Evolutionary conservation across 1,140 invertebrate genomes (phyloP), one percentile per base, ranked within the genome.

Genomic region (Pachyrhynchus sulphureomaculatus): DNA sequence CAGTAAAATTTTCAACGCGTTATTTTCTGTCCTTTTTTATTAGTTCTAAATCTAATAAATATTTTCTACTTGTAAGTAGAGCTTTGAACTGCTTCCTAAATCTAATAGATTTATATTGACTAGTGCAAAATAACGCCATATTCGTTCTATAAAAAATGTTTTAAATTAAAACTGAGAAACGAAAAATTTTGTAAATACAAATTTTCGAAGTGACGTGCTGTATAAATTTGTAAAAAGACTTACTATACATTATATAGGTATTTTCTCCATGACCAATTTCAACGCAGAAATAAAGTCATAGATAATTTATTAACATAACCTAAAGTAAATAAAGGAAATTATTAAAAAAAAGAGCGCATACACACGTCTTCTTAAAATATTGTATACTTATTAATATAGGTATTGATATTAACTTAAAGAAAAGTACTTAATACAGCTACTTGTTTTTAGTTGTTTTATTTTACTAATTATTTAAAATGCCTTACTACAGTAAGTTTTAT

Each of bases 81-180:
- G 64, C 59, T 66, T 66, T 58, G 57, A 62, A 21, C 53, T 8
- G 51, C 53, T 66, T 57, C 17, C 24, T 49, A 39, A 66, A 62
- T 57, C 41, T 53, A 52, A 62, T 66, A 66, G 60, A 63, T 57
- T 52, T 61, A 48, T 33, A 37, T 47, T 41, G 29, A 57, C 8
- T 61, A 67, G 62, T 61, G 56, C 61, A 67, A 61, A 58, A 37
- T 21, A 57, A 37, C 41, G 61, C 55, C 52, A 64, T 58, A 51
- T 64, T 23, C 8, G 20, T 54, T 53, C 36, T 49, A 33, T 62
- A 49, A 32, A 21, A 41, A 49, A 45, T 62, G 58, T 67, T 67
- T 65, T 67, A 67, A 65, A 67, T 67, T 65, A 67, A 67, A 67
- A 67, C 63, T 49, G 6, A 20, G 12, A 34, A 32, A 52, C 15